Evolutionary conservation across 2,888 invertebrate species (phyloP), one percentile per base, ranked within the genome.

Genomic region (Drosophila anomelani): DNA sequence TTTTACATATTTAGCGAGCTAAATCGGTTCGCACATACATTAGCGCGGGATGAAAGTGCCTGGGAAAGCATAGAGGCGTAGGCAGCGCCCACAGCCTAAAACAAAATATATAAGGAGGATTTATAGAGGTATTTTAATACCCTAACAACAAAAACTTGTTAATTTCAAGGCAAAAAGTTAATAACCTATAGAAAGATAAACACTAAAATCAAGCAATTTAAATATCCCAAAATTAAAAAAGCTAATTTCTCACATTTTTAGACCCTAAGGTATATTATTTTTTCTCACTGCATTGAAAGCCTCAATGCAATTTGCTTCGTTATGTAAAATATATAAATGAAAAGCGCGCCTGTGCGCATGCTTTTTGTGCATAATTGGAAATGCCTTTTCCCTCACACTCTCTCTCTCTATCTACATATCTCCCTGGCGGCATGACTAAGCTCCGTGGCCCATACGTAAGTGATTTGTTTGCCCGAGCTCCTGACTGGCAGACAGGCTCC

Each of bases 391-490:
- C 58, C 61, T 34, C 51, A 53, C 51, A 36, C 51, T 23, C 32
- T 17, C 62, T 57, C 49, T 17, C 3, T 29, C 29, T 29, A 3
- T 29, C 34, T 13, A 3, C 15, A 15, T 34, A 10, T 20, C n/a
- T 47, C 58, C 54, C 69, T 58, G 44, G 58, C 68, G 53, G 58
- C 73, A 74, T 74, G 74, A 75, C 68, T 75, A 59, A 60, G 74
- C 75, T 62, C 32, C 75, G 49, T 57, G 73, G 55, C 55, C 32
- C 58, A 58, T 76, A 75, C 51, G 76, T 75, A 75, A 75, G 76
- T 75, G 75, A 75, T 75, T 75, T 75, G 76, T 75, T 75, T 75
- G 75, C 70, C 62, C 71, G 76, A 60, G 70, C 75, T 75, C 61
- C 76, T 62, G 76, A 68, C 76, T 76, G 66, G 46, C 59, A 60